phyloP scores from a whole-genome alignment of 2,888 invertebrate species.

The Polydrusus pterygomalis region DNA sequence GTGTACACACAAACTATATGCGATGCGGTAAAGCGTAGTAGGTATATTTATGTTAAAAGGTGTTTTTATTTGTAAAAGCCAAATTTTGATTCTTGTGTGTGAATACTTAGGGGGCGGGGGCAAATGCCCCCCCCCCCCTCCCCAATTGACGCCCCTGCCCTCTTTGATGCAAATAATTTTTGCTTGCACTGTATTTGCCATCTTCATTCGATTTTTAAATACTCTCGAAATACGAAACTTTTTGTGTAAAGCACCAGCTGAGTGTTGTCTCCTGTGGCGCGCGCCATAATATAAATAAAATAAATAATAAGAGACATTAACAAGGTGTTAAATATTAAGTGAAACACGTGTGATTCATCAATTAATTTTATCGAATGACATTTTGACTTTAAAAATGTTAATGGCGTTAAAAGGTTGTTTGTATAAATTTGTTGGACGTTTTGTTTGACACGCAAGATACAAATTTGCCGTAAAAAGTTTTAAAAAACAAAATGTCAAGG shows the following conservation, averaged over 20 bases:
- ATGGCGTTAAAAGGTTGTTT: constrained; percentile 30
- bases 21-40: too few relatives aligned
- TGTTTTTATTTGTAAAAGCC: too few relatives aligned
- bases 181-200: too few relatives aligned
- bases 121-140: too few relatives aligned
- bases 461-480: background rate
- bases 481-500: too few relatives aligned
- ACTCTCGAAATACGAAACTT: background rate
- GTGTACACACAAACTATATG: too few relatives aligned
- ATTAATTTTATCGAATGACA: constrained; percentile 39
- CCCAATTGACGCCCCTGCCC: too few relatives aligned
- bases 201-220: background rate
- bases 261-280: constrained; percentile 26
- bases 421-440: background rate
- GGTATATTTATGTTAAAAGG: too few relatives aligned
- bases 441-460: background rate
- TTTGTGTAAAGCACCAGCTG: constrained; percentile 20
- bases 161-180: too few relatives aligned
- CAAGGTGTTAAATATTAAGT: constrained; percentile 45
- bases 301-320: constrained; percentile 44
- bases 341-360: constrained; percentile 42
- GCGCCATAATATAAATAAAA: constrained; percentile 37
- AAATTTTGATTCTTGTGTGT: too few relatives aligned
- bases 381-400: constrained; percentile 11
- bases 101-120: too few relatives aligned